Base-by-base conservation (phyloP, 2,888 invertebrate genomes). In the Orthonychiurus folsomi region DNA sequence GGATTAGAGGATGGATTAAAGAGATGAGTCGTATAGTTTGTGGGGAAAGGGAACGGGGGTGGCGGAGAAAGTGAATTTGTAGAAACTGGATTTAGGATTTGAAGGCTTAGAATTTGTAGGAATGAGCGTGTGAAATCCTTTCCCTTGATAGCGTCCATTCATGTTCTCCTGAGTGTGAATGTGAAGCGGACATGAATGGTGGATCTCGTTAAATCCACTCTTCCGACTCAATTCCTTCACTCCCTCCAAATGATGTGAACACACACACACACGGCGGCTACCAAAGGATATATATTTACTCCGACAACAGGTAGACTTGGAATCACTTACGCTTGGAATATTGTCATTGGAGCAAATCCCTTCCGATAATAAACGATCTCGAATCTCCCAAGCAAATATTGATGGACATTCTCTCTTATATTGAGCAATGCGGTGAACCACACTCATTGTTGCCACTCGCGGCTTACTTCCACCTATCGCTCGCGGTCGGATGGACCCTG, bases 351-450 rank as follows among this genome's bases (percentile, higher is more conserved):
- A 93, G 84, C 96, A 96, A 74, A 93, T 89, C 74, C 89, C 91
- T 77, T 96, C 96, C 64, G 89, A 88, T 61, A 96, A 83, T 74
- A 96, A 84, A 76, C 94, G 86, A 76, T 96, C 96, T 60, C 95
- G 81, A 77, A 96, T 96, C 81, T 96, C 96, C 96, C 96, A 96
- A 56, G 96, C 95, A 81, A 96, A 96, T 79, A 96, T 96, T 73
- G 93, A 93, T 47, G 95, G 95, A 79, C 95, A 95, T 78, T 96
- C 95, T 59, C 94, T 81, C 81, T 96, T 96, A 84, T 93, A 96
- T 78, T 92, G 89, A 64, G 95, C 93, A 74, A 96, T 94, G 81
- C 93, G 93, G 79, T 86, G 86, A 71, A 95, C 95, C 69, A 96
- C 96, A 55, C 88, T 88, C 60, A 89, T 88, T 58, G 94, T 94